Evolutionary conservation across 2,888 invertebrate species (phyloP).

Genomic region (Colletes collaris): DNA sequence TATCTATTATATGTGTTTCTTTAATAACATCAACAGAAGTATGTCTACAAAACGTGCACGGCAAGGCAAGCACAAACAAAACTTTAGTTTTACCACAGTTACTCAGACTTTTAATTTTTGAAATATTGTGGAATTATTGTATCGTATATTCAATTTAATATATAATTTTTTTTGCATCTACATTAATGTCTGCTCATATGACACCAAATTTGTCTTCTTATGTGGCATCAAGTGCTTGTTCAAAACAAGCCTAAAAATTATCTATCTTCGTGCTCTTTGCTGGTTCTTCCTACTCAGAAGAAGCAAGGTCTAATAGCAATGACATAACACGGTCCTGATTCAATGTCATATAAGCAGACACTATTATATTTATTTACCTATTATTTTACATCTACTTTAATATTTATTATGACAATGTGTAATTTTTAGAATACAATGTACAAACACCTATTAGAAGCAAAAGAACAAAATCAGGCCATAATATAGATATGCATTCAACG

Average conservation of each 20-base stretch:
- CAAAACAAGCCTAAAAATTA: no score
- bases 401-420: not conserved
- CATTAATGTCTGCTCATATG: no score
- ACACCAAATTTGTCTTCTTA: no score
- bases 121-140: not conserved
- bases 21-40: not conserved
- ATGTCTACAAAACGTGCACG: not conserved
- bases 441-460: not conserved
- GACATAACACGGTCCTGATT: no score
- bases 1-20: not conserved
- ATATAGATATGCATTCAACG: not conserved
- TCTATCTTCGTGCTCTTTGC: no score
- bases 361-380: not conserved
- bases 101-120: not conserved
- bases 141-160: not conserved
- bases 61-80: not conserved
- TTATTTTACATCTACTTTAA: not conserved
- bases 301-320: no score
- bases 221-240: no score
- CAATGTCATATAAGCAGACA: no score
- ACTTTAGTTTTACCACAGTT: not conserved
- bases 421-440: conserved; percentile 1
- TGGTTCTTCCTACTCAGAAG: no score
- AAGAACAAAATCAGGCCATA: not conserved
- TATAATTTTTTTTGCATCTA: not conserved